Evolutionary conservation across 2,113 vertebrate genomes (phyloP).

Genomic region (Coptodon rendalli): DNA sequence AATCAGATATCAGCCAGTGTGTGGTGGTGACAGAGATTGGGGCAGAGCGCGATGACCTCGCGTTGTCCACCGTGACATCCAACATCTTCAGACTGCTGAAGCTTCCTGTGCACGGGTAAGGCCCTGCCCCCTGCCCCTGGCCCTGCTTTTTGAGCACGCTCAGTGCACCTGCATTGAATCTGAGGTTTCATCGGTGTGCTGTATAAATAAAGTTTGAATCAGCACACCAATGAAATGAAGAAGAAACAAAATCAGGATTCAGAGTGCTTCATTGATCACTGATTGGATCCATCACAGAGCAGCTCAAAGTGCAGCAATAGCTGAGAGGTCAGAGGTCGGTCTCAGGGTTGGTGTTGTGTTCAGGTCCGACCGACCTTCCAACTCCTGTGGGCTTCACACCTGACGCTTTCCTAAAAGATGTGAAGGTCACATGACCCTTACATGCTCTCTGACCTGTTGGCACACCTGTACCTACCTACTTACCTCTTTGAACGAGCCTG

Average conservation of each 20-base stretch:
- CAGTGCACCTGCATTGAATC: neutral
- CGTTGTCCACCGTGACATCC: constrained; percentile 77
- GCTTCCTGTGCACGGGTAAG: constrained; percentile 83
- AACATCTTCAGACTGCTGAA: constrained; percentile 83
- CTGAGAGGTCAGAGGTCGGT: neutral
- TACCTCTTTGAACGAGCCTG: neutral
- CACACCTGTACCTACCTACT: neutral
- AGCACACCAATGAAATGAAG: too few species aligned
- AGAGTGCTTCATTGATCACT: neutral
- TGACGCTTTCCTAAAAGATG: neutral
- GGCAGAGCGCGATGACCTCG: constrained; percentile 76
- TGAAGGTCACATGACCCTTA: neutral
- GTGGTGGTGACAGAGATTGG: constrained; percentile 85
- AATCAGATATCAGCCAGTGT: constrained; percentile 79
- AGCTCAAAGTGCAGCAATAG: neutral
- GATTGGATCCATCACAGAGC: neutral
- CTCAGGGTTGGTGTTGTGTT: neutral
- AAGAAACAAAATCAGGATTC: neutral
- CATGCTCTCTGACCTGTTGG: neutral
- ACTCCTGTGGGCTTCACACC: neutral
- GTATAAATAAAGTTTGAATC: neutral
- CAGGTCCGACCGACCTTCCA: accelerated
- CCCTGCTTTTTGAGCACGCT: neutral
- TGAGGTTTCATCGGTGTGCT: accelerated
- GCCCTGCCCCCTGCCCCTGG: neutral